phyloP scores from a whole-genome alignment of 2,888 invertebrate species.

The Trisateles emortualis region DNA sequence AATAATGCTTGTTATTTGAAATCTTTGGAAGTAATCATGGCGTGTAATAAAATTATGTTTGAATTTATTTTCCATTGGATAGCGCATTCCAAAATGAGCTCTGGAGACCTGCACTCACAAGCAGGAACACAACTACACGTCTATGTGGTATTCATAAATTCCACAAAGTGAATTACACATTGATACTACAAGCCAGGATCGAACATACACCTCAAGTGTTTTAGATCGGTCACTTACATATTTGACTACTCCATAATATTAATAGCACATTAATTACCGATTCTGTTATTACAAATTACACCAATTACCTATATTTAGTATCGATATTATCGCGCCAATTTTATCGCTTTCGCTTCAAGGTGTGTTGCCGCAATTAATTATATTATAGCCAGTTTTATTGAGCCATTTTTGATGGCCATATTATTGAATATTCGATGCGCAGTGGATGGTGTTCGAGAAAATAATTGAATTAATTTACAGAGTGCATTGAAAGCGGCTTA shows the following conservation, averaged over 20 bases:
- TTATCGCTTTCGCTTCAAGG: constrained; percentile 11
- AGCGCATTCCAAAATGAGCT: no score
- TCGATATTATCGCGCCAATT: constrained; percentile 16
- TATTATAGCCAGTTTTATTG: constrained; percentile 17
- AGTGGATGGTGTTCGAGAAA: constrained; percentile 21
- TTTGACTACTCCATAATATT: no score
- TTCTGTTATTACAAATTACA: constrained; percentile 13
- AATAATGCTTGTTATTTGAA: neutral
- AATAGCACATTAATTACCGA: neutral
- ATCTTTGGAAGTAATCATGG: neutral
- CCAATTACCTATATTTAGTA: constrained; percentile 25
- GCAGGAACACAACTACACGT: no score
- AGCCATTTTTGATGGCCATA: constrained; percentile 4
- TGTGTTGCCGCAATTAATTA: constrained; percentile 28
- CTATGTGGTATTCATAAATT: no score
- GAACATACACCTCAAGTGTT: no score
- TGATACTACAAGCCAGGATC: no score
- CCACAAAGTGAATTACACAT: no score
- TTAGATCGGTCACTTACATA: no score
- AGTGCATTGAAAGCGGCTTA: neutral
- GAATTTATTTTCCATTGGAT: neutral
- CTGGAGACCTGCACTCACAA: no score
- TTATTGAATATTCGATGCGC: constrained; percentile 29
- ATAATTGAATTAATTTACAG: constrained; percentile 25
- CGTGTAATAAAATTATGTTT: neutral